These are phyloP conservation scores for Resseliella maxima DNA, from an alignment of 2,888 invertebrate species.

Conservation along the genomic window DNA sequence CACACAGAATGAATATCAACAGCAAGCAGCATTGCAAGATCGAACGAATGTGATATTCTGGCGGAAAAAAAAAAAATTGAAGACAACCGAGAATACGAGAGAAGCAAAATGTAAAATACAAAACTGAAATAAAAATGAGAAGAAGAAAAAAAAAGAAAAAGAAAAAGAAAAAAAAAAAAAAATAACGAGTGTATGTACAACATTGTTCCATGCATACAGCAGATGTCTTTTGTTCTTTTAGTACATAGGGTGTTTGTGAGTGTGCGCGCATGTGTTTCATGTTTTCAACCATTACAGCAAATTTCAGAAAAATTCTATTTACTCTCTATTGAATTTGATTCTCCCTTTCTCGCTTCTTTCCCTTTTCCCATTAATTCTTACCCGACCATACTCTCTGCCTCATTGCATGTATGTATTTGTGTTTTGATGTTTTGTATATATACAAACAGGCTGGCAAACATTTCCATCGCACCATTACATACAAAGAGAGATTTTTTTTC, in stretches of 20 bases:
- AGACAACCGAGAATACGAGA: too few relatives aligned
- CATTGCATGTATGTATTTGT: not conserved
- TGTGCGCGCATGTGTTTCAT: constrained; percentile 49
- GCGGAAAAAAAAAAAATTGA: not conserved
- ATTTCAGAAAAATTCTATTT: not conserved
- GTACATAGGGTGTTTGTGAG: constrained; percentile 6
- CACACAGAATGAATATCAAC: not conserved
- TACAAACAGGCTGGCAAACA: constrained; percentile 5
- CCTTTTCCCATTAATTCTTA: not conserved
- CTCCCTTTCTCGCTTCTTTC: not conserved
- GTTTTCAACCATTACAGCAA: constrained; percentile 15
- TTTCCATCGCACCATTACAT: not conserved
- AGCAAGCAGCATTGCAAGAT: not conserved
- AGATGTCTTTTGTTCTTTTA: constrained; percentile 50
- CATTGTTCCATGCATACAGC: not conserved
- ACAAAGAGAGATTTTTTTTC: not conserved
- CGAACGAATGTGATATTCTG: constrained; percentile 51
- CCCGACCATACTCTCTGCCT: not conserved
- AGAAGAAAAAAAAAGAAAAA: not conserved
- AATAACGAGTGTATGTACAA: not conserved
- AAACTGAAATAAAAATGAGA: too few relatives aligned
- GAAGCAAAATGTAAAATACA: too few relatives aligned
- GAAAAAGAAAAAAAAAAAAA: not conserved
- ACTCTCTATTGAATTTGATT: constrained; percentile 28
- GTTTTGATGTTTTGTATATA: not conserved